A percentile compares a stretch with the other conserved stretches of the same genome.
Evolutionary conservation across 2,888 invertebrate species (phyloP).

Genomic region (Gari tellinella): DNA sequence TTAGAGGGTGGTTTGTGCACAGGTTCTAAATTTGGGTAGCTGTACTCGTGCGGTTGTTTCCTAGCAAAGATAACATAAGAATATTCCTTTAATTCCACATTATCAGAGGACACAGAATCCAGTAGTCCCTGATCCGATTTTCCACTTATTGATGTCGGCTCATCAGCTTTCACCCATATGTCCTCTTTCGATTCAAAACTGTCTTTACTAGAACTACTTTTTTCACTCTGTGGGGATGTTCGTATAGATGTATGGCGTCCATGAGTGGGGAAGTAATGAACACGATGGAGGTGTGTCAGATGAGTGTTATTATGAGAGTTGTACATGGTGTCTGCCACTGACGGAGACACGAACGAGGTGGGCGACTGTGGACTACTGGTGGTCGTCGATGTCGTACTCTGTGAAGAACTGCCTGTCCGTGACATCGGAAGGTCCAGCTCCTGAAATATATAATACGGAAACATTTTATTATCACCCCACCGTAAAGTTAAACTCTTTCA

Average conservation of each 20-base stretch:
- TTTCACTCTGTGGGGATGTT: constrained; percentile 74
- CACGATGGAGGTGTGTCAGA: constrained; percentile 86
- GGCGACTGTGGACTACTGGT: constrained; percentile 81
- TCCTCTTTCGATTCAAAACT: constrained; percentile 70
- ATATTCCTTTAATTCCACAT: constrained; percentile 73
- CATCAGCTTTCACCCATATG: constrained; percentile 77
- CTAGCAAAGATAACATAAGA: constrained; percentile 78
- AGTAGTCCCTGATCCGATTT: constrained; percentile 77
- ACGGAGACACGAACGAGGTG: constrained; percentile 64
- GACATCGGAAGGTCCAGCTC: constrained; percentile 94
- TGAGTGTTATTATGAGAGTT: constrained; percentile 75
- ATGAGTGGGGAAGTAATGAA: constrained; percentile 87
- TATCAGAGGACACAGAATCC: constrained; percentile 61
- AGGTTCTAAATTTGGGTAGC: constrained; percentile 90
- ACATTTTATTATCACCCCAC: too few species aligned
- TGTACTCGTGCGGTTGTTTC: constrained; percentile 90
- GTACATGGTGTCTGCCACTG: constrained; percentile 78
- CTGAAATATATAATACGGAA: constrained; percentile 87
- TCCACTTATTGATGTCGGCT: constrained; percentile 72
- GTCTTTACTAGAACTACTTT: constrained; percentile 68
- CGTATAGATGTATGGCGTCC: constrained; percentile 53
- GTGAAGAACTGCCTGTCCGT: constrained; percentile 86
- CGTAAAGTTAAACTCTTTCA: too few species aligned
- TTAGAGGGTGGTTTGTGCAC: constrained; percentile 75
- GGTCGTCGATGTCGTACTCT: constrained; percentile 84